Percentiles rank a stretch among this genome's conserved stretches.
Conservation (phyloP, 2,888 invertebrate species). For the Bellardia bayeri region DNA sequence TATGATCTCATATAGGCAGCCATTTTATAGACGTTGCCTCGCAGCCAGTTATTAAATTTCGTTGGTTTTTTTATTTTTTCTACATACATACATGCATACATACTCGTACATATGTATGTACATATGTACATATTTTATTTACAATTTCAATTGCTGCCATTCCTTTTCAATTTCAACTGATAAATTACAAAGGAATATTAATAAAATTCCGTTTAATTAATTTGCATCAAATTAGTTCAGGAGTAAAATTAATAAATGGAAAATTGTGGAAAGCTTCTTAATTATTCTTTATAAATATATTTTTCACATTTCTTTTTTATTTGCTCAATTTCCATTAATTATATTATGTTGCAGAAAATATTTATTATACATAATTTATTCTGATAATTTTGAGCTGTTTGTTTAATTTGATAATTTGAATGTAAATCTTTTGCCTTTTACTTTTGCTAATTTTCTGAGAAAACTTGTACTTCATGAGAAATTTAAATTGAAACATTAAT, state of each 20-base stretch:
- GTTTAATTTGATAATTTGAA: slow-evolving; percentile 22
- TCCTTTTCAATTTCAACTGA: slow-evolving; percentile 43
- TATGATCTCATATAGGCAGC: slow-evolving; percentile 9
- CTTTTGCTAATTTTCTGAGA: not conserved
- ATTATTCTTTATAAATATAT: not conserved
- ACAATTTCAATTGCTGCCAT: slow-evolving; percentile 65
- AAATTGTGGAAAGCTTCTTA: slow-evolving; percentile 36
- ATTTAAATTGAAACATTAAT: no score
- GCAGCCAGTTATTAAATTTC: slow-evolving; percentile 3
- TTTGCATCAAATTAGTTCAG: slow-evolving; percentile 55
- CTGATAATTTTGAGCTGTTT: not conserved
- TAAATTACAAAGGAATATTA: slow-evolving; percentile 54
- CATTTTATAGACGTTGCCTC: not conserved
- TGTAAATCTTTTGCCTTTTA: not conserved
- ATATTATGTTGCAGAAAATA: slow-evolving; percentile 11
- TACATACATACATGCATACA: not conserved
- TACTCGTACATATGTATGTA: no score
- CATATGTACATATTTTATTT: slow-evolving; percentile 52
- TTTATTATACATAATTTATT: not conserved
- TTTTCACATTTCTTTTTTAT: not conserved
- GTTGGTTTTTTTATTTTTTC: not conserved
- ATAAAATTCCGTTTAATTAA: slow-evolving; percentile 49
- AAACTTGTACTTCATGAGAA: no score
- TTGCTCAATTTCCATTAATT: not conserved
- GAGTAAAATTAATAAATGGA: slow-evolving; percentile 46